Evolutionary conservation across 2,888 invertebrate genomes (phyloP), one percentile per base, ranked within the genome.

Genomic region (Atethmia centrago): DNA sequence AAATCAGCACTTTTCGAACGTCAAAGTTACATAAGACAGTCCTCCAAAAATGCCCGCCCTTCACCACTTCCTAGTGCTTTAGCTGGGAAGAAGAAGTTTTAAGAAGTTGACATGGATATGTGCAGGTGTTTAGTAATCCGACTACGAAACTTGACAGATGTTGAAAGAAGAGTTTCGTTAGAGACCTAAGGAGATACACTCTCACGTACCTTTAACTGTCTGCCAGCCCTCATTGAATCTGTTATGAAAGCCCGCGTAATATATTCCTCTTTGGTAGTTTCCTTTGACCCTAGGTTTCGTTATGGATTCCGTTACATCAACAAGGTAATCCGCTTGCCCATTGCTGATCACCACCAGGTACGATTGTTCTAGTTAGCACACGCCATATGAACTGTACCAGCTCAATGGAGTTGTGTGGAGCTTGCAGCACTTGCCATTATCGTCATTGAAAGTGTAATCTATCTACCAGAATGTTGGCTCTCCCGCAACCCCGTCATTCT

Each of bases 281-380:
- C 64, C 66, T 12, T 49, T 59, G 7, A 77, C 42, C 2, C 40
- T 42, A 1, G 63, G 49, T 19, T 63, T 67, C 8, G 51, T 58
- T 19, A 49, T 40, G 1, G n/a, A 40, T 31, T 69, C 21, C 0
- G 71, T 73, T 45, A 85, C 21, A 10, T 63, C 25, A 0, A 36
- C 73, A 8, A 85, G 71, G 47, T 58, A 58, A 10, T 81, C 45
- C 0, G 73, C 76, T 56, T 16, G 4, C 12, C 28, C 53, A 19
- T 87, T 90, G 68, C 92, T 91, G 55, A 93, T 90, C n/a, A 94
- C 88, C 3, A 92, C 92, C 40, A 95, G 71, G 63, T 91, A 90
- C 0, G 59, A 45, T 36, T 71, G 21, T 61, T 72, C 72, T 28
- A 89, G 77, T 25, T 83, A 85, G 78, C 95, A 95, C 2, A 88